A percentile compares a stretch with the other conserved stretches of the same genome.
Conservation (phyloP, 1,140 invertebrate species). For the Drosophila virilis region DNA sequence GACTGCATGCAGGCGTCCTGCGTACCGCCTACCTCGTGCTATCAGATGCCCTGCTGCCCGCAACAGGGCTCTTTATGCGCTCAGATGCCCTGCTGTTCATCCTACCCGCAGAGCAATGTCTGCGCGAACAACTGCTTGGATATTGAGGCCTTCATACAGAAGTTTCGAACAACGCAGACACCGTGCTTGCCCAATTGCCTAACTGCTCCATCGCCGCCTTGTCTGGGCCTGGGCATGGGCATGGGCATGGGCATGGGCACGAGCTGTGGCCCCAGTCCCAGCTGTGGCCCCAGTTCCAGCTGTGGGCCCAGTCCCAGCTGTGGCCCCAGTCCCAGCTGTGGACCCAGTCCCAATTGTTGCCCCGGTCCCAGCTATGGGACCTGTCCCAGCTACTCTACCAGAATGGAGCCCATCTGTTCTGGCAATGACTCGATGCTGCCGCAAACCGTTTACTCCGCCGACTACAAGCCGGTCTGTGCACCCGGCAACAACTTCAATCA, state of each 20-base stretch:
- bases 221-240: neutral
- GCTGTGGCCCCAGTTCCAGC: neutral
- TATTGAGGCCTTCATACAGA: slow-evolving; percentile 17
- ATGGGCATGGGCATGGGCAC: too few relatives aligned
- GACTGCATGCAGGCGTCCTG: neutral
- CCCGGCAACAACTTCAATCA: slow-evolving; percentile 28
- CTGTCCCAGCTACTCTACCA: too few relatives aligned
- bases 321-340: neutral
- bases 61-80: neutral
- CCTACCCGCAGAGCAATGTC: too few relatives aligned
- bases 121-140: slow-evolving; percentile 20
- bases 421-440: slow-evolving; percentile 30
- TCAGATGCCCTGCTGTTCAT: neutral
- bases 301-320: neutral
- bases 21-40: neutral
- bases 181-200: slow-evolving; percentile 1
- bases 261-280: neutral
- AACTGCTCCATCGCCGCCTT: slow-evolving; percentile 3
- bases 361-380: too few relatives aligned
- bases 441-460: slow-evolving; percentile 43
- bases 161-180: neutral
- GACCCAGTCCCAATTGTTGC: too few relatives aligned
- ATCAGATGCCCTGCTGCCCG: neutral
- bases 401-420: neutral
- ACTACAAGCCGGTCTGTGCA: slow-evolving; percentile 26